Evolutionary conservation across 2,888 invertebrate genomes (phyloP).

Genomic region (Syrista parreyssii): DNA sequence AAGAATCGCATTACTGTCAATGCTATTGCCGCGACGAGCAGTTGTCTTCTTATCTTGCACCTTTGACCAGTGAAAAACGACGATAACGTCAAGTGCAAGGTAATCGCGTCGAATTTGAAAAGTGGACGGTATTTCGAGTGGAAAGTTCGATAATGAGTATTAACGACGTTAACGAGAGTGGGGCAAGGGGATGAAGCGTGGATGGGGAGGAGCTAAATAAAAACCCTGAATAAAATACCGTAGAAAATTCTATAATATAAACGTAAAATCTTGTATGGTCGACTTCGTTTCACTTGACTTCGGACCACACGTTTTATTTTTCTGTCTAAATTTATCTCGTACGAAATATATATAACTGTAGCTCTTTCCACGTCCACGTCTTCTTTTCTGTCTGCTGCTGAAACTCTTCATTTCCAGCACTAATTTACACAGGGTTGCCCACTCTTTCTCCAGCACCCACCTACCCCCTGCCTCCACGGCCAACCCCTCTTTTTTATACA

Average conservation of each 20-base stretch:
- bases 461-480: no score
- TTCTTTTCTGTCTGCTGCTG: not conserved
- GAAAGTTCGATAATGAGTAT: not conserved
- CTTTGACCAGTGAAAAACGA: not conserved
- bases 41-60: not conserved
- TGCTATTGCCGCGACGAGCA: no score
- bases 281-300: not conserved
- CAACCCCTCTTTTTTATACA: not conserved
- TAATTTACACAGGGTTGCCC: not conserved
- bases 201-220: not conserved
- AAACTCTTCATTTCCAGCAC: not conserved
- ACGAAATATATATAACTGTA: not conserved
- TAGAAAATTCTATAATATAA: not conserved
- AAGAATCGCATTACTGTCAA: no score
- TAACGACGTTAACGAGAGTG: not conserved
- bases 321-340: not conserved
- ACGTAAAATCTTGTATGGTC: not conserved
- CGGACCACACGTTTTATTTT: not conserved
- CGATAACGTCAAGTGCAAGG: not conserved
- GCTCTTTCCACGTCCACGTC: not conserved
- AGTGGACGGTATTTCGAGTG: not conserved
- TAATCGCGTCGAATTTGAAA: not conserved
- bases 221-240: not conserved
- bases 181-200: no score
- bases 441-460: not conserved